Evolutionary conservation across 2,888 invertebrate genomes (phyloP).

Genomic region (Lithosia quadra): DNA sequence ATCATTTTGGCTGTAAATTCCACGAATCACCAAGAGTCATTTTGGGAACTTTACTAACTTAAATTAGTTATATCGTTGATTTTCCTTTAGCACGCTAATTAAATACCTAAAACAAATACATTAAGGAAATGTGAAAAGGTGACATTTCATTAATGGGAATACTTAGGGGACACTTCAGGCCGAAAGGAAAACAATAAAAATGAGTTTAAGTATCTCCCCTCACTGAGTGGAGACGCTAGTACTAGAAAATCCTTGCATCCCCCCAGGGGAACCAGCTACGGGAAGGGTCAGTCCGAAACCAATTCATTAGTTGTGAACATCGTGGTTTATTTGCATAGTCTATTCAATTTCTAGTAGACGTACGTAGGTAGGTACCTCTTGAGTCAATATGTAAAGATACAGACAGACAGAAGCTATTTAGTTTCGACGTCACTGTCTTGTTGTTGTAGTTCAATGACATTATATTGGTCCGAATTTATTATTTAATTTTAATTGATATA

Average conservation of each 20-base stretch:
- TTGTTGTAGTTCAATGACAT: slow-evolving; percentile 31
- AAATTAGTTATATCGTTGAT: background rate
- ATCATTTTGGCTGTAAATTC: background rate
- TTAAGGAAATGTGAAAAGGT: no score
- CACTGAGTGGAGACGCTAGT: no score
- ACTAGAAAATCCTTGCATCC: no score
- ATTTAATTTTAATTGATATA: slow-evolving; percentile 11
- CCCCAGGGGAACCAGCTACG: no score
- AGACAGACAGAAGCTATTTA: slow-evolving; percentile 14
- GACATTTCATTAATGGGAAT: no score
- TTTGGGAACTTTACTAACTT: background rate
- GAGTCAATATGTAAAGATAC: slow-evolving; percentile 13
- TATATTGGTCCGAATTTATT: slow-evolving; percentile 21
- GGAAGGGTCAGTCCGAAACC: no score
- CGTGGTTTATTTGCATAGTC: slow-evolving; percentile 12
- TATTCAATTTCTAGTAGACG: slow-evolving; percentile 9
- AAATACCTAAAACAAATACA: slow-evolving; percentile 17
- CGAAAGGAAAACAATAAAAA: no score
- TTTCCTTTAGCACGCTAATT: slow-evolving; percentile 12
- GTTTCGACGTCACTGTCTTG: slow-evolving; percentile 10
- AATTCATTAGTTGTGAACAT: slow-evolving; percentile 13
- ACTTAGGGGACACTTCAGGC: no score
- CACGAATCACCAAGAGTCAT: background rate
- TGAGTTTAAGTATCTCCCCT: no score
- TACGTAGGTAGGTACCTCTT: no score